phyloP scores from a whole-genome alignment of 37 sponge, comb jelly and placozoan species.

The Oscarella lobularis region DNA sequence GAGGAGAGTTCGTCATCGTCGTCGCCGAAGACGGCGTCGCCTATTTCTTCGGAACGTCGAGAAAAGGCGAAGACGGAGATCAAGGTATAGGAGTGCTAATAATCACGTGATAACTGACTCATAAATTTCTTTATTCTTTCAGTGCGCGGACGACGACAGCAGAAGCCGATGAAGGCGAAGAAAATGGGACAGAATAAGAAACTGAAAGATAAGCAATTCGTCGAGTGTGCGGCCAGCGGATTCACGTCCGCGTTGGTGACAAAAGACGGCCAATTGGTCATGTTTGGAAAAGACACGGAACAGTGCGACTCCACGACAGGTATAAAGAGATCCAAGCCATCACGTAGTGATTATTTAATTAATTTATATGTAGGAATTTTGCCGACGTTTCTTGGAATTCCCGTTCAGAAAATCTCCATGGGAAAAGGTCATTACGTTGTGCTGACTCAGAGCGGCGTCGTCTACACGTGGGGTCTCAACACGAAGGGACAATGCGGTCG shows the following conservation, averaged over 20 bases:
- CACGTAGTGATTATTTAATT: neutral
- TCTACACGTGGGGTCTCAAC: slow-evolving; percentile 86
- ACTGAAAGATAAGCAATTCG: slow-evolving; percentile 50
- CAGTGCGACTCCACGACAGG: slow-evolving; percentile 27
- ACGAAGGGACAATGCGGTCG: slow-evolving; percentile 85
- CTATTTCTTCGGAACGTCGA: neutral
- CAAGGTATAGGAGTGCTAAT: too few species aligned
- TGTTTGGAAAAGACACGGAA: slow-evolving; percentile 52
- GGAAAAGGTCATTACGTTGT: slow-evolving; percentile 71
- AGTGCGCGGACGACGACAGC: slow-evolving; percentile 3
- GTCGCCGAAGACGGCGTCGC: neutral
- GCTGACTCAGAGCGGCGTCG: slow-evolving; percentile 47
- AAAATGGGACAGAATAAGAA: slow-evolving; percentile 15
- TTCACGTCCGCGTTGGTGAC: slow-evolving; percentile 46
- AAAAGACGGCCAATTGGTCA: slow-evolving; percentile 64
- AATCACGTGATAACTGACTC: too few species aligned
- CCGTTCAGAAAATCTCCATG: slow-evolving; percentile 60
- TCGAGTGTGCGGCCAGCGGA: slow-evolving; percentile 23
- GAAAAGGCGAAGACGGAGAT: slow-evolving; percentile 1
- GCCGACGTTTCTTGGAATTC: slow-evolving; percentile 47
- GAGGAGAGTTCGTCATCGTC: neutral
- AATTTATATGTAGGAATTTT: slow-evolving; percentile 37
- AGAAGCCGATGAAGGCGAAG: neutral
- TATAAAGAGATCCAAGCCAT: slow-evolving; percentile 33
- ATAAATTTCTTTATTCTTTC: too few species aligned